Percentiles rank a stretch among this genome's conserved stretches.
Conservation (phyloP, 1,140 invertebrate species). For the Drosophila guanche region DNA sequence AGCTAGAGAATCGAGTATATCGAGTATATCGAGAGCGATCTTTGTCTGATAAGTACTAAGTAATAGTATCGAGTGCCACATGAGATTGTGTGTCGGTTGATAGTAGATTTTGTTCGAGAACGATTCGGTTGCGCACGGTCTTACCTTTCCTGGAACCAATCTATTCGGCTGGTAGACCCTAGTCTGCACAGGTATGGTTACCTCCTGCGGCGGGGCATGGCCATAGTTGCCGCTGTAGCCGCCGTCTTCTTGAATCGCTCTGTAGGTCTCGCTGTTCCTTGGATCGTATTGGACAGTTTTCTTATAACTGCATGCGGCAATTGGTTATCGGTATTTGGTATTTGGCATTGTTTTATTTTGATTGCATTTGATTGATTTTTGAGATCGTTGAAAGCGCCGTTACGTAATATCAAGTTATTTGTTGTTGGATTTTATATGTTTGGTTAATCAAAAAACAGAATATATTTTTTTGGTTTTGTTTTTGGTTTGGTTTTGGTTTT, state of each 20-base stretch:
- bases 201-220: constrained; percentile 86
- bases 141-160: constrained; percentile 85
- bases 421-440: constrained; percentile 27
- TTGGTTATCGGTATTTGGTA: constrained; percentile 13
- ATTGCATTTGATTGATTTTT: constrained; percentile 39
- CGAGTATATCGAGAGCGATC: constrained; percentile 16
- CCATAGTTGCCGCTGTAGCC: constrained; percentile 82
- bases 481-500: constrained; percentile 53
- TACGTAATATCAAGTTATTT: constrained; percentile 53
- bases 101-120: constrained; percentile 39
- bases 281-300: constrained; percentile 91
- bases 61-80: constrained; percentile 16
- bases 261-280: constrained; percentile 92
- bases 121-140: constrained; percentile 58
- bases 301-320: constrained; percentile 85
- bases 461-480: constrained; percentile 50
- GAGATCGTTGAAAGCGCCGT: constrained; percentile 81
- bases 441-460: constrained; percentile 41
- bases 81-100: constrained; percentile 43
- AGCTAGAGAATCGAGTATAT: too few relatives aligned
- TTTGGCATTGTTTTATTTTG: constrained; percentile 29
- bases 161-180: constrained; percentile 89
- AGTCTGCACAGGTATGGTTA: constrained; percentile 87
- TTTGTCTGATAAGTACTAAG: constrained; percentile 10
- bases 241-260: constrained; percentile 91